Conservation (phyloP, 2,113 vertebrate genomes). For the Coturnix japonica region DNA sequence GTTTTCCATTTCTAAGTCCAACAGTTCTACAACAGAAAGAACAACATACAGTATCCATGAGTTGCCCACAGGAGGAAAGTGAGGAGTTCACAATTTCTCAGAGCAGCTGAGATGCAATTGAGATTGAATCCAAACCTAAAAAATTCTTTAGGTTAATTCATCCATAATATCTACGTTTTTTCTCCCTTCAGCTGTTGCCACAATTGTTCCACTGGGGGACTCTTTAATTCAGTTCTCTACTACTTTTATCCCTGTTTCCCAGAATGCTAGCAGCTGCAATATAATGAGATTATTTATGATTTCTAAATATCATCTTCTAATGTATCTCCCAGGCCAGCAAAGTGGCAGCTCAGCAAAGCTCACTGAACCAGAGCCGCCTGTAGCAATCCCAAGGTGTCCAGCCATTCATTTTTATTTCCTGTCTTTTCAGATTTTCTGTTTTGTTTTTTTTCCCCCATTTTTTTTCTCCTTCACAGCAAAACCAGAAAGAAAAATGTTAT, state of each 20-base stretch:
- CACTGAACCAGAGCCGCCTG: conserved; percentile 42
- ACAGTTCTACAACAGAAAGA: background rate
- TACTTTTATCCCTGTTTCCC: conserved; percentile 16
- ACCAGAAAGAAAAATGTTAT: conserved; percentile 2
- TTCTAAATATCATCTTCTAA: conserved; percentile 43
- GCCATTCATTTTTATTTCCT: conserved; percentile 30
- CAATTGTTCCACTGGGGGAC: background rate
- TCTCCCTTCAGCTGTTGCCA: conserved; percentile 23
- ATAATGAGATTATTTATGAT: conserved; percentile 56
- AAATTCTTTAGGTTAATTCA: conserved; percentile 37
- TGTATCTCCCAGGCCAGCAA: conserved; percentile 37
- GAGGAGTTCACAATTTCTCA: background rate
- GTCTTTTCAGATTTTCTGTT: conserved; percentile 8
- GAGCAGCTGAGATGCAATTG: background rate
- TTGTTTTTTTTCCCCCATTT: background rate
- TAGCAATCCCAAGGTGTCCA: conserved; percentile 6
- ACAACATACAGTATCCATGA: background rate
- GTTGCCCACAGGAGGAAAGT: background rate
- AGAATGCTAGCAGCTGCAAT: conserved; percentile 39
- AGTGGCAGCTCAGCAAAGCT: conserved; percentile 24
- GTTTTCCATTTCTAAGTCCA: background rate
- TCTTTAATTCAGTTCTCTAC: conserved; percentile 33
- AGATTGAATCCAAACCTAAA: conserved; percentile 27
- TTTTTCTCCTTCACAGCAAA: background rate
- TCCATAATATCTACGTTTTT: conserved; percentile 6